phyloP scores from a whole-genome alignment of 2,797 vertebrate species.

The Mormyrops boulengeri region DNA sequence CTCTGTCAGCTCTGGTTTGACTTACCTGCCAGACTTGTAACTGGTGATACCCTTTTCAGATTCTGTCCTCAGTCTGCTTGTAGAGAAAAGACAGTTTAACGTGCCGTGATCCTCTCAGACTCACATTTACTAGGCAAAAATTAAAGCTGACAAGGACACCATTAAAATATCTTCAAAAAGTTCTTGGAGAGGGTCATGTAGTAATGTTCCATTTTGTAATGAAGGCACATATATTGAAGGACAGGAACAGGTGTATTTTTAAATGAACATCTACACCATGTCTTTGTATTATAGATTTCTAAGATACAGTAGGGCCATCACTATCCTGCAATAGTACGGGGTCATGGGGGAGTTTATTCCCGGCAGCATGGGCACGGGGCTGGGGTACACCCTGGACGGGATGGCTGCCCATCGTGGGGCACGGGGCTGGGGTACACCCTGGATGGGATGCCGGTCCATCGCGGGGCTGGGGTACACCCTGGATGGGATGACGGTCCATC shows the following conservation, averaged over 20 bases:
- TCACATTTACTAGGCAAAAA: neutral
- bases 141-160: neutral
- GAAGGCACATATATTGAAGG: neutral
- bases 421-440: neutral
- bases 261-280: neutral
- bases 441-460: neutral
- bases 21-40: constrained; percentile 50
- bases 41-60: constrained; percentile 24
- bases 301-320: neutral
- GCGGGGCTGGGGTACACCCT: neutral
- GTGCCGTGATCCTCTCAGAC: neutral
- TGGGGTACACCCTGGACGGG: neutral
- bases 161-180: neutral
- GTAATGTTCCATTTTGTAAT: neutral
- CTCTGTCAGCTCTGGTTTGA: neutral
- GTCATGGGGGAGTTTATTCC: neutral
- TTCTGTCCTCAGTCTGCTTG: constrained; percentile 50
- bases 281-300: neutral
- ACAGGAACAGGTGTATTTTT: neutral
- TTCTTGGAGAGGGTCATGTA: neutral
- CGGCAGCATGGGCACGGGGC: neutral
- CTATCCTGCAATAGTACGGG: neutral
- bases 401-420: neutral
- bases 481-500: neutral
- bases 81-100: neutral